phyloP scores from a whole-genome alignment of 2,113 vertebrate species.

The Gymnogyps californianus region DNA sequence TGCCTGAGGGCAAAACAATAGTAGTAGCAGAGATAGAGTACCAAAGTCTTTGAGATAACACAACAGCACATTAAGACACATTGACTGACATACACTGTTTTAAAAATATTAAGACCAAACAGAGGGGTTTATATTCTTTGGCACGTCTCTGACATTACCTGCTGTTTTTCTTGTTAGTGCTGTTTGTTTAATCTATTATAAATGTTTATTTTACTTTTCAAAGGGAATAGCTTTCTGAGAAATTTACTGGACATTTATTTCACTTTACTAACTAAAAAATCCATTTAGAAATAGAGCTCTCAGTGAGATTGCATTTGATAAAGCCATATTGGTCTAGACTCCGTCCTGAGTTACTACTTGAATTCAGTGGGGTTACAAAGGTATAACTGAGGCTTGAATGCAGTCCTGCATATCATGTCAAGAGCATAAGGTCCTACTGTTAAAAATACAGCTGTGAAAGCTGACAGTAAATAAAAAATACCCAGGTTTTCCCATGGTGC shows the following conservation, averaged over 20 bases:
- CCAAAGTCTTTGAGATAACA: background rate
- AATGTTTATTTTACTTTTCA: background rate
- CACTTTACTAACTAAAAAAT: background rate
- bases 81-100: background rate
- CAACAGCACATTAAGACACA: background rate
- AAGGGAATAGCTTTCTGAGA: background rate
- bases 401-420: background rate
- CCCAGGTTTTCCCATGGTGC: background rate
- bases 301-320: background rate
- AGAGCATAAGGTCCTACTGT: background rate
- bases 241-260: background rate
- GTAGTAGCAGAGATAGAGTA: background rate
- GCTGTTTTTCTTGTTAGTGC: background rate
- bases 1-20: background rate
- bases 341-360: background rate
- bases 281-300: background rate
- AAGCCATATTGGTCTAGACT: background rate
- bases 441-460: background rate
- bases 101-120: background rate
- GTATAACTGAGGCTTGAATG: background rate
- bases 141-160: background rate
- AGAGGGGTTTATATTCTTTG: background rate
- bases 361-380: background rate
- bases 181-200: conserved; percentile 3
- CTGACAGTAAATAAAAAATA: background rate